Evolutionary conservation across 2,113 vertebrate species (phyloP).

Genomic region (Phainopepla nitens): DNA sequence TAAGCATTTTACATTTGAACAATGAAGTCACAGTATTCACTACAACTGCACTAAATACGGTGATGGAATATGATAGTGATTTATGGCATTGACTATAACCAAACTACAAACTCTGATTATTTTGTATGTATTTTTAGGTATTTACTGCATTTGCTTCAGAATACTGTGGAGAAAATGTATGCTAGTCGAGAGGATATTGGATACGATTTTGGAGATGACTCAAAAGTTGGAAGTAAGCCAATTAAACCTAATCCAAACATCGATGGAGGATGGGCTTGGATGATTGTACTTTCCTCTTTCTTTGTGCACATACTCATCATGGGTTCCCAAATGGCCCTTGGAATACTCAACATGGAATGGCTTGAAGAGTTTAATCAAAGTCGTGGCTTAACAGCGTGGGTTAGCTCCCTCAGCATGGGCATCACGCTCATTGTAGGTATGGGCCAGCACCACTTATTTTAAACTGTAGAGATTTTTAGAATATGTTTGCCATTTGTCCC

Average conservation of each 20-base stretch:
- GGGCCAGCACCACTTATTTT: neutral
- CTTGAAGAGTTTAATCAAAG: conserved; percentile 81
- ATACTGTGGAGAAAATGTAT: conserved; percentile 69
- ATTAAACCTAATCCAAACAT: conserved; percentile 71
- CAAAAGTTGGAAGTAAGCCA: conserved; percentile 62
- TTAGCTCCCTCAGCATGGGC: conserved; percentile 82
- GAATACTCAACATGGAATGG: conserved; percentile 82
- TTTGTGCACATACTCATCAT: conserved; percentile 79
- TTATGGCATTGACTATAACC: neutral
- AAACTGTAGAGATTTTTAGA: neutral
- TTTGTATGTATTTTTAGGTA: neutral
- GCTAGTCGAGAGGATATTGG: conserved; percentile 71
- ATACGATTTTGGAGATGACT: conserved; percentile 69
- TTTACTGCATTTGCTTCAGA: conserved; percentile 53
- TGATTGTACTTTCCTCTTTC: conserved; percentile 80
- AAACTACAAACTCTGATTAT: neutral
- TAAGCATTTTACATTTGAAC: neutral
- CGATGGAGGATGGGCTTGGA: conserved; percentile 81
- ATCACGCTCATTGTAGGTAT: conserved; percentile 81
- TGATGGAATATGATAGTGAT: neutral
- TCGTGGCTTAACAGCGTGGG: conserved; percentile 78
- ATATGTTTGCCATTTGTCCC: neutral
- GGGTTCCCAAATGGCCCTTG: conserved; percentile 83
- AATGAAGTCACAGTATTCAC: neutral
- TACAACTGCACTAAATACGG: neutral